These are phyloP conservation scores for Cygnus atratus DNA, from an alignment of 2,113 vertebrate genomes.

Conservation along the genomic window DNA sequence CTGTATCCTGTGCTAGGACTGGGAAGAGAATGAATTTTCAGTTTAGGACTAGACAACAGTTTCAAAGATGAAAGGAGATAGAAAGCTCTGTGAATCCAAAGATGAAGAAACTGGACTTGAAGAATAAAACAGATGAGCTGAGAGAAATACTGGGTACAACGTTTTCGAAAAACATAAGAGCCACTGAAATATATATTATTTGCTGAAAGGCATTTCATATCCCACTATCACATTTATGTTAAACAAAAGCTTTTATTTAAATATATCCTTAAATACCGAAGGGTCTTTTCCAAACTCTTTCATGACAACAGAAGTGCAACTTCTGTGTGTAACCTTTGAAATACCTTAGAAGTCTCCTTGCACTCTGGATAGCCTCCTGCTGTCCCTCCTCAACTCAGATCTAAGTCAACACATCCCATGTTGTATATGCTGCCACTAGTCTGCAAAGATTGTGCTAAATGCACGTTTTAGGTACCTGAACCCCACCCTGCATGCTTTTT, in stretches of 20 bases:
- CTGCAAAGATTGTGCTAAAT: not conserved
- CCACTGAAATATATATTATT: not conserved
- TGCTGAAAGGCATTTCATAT: not conserved
- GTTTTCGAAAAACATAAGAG: not conserved
- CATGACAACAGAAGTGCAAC: not conserved
- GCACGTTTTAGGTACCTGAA: not conserved
- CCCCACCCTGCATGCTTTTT: not conserved
- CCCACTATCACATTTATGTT: not conserved
- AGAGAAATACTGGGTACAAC: not conserved
- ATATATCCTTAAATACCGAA: not conserved
- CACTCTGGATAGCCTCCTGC: not conserved
- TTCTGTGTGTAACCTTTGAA: not conserved
- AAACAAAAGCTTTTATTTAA: not conserved
- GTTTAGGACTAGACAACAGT: not conserved
- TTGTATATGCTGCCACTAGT: accelerated
- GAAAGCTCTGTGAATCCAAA: not conserved
- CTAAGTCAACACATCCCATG: accelerated
- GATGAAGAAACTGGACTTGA: conserved; percentile 1
- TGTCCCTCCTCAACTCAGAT: not conserved
- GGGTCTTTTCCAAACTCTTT: not conserved
- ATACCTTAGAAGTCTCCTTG: not conserved
- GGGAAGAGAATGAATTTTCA: not conserved
- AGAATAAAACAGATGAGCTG: not conserved
- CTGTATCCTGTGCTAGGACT: not conserved
- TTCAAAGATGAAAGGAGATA: not conserved